Percentiles rank a stretch among this genome's conserved stretches.
These are phyloP conservation scores for Synanthedon andrenaeformis DNA, from an alignment of 2,888 invertebrate genomes.

Conservation along the genomic window DNA sequence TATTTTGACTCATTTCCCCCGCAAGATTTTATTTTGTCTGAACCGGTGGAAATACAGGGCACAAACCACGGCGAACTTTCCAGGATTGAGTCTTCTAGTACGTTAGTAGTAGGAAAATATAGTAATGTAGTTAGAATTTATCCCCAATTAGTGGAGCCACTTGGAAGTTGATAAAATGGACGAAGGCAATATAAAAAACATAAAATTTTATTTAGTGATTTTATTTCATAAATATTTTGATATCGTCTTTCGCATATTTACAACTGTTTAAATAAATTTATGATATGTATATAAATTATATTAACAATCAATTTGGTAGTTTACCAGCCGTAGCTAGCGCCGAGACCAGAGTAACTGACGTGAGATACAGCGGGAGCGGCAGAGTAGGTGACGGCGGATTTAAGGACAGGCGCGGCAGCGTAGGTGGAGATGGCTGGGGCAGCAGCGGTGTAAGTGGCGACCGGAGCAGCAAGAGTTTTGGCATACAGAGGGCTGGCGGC, in stretches of 20 bases:
- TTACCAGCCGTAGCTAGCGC: constrained; percentile 15
- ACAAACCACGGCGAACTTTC: no score
- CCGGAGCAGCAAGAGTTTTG: constrained; percentile 21
- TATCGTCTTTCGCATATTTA: constrained; percentile 4
- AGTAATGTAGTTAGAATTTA: no score
- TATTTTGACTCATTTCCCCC: no score
- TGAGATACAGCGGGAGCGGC: constrained; percentile 6
- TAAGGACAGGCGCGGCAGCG: constrained; percentile 11
- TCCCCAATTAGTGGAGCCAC: no score
- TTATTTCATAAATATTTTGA: no score
- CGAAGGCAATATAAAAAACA: no score
- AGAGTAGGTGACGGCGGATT: constrained; percentile 1
- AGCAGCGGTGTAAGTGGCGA: constrained; percentile 21
- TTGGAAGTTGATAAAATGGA: no score
- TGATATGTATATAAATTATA: background rate
- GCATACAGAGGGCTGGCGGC: constrained; percentile 20
- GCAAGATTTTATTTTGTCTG: no score
- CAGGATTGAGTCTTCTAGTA: no score
- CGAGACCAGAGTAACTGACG: constrained; percentile 7
- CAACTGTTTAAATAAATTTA: constrained; percentile 2
- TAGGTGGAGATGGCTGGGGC: constrained; percentile 15
- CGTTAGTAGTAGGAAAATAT: no score
- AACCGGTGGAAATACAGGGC: no score
- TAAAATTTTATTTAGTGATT: no score
- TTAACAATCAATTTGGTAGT: constrained; percentile 9